Evolutionary conservation across 2,113 vertebrate species (phyloP).

Genomic region (Petrocephalus zakoni): DNA sequence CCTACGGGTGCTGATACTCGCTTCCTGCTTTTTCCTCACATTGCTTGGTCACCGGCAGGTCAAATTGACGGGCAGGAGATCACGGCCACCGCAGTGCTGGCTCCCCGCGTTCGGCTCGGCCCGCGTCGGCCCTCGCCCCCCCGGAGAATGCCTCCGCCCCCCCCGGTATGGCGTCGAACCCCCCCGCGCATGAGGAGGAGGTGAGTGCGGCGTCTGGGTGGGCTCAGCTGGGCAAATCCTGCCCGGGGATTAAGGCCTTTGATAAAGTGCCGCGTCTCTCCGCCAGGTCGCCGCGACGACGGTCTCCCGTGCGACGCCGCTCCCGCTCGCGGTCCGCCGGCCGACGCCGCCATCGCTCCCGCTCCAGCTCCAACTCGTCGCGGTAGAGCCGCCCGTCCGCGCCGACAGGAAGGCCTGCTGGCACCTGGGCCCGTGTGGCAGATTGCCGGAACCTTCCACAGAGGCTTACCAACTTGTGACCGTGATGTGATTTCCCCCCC

Average conservation of each 20-base stretch:
- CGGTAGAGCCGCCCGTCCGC: slow-evolving; percentile 63
- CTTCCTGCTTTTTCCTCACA: background rate
- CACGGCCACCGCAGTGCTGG: slow-evolving; percentile 82
- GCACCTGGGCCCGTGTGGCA: background rate
- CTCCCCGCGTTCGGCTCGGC: slow-evolving; percentile 69
- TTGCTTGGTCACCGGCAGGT: slow-evolving; percentile 54
- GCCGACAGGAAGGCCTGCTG: background rate
- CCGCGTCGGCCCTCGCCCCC: slow-evolving; percentile 79
- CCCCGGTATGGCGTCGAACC: slow-evolving; percentile 87
- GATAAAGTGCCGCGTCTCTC: background rate
- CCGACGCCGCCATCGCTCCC: slow-evolving; percentile 87
- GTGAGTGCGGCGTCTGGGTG: slow-evolving; percentile 45
- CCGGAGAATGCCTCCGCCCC: slow-evolving; percentile 84
- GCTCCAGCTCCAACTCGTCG: slow-evolving; percentile 96
- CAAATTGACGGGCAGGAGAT: slow-evolving; percentile 97
- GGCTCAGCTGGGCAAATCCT: background rate
- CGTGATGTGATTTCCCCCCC: background rate
- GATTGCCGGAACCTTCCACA: background rate
- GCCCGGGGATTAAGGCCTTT: background rate
- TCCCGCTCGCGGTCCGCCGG: slow-evolving; percentile 85
- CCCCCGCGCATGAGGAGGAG: slow-evolving; percentile 91
- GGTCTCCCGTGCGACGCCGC: slow-evolving; percentile 81
- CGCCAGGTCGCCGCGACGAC: slow-evolving; percentile 80
- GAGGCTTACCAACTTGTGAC: background rate
- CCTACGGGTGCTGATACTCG: no score